Conservation (phyloP, 2,888 invertebrate species). For the Limnephilus marmoratus region DNA sequence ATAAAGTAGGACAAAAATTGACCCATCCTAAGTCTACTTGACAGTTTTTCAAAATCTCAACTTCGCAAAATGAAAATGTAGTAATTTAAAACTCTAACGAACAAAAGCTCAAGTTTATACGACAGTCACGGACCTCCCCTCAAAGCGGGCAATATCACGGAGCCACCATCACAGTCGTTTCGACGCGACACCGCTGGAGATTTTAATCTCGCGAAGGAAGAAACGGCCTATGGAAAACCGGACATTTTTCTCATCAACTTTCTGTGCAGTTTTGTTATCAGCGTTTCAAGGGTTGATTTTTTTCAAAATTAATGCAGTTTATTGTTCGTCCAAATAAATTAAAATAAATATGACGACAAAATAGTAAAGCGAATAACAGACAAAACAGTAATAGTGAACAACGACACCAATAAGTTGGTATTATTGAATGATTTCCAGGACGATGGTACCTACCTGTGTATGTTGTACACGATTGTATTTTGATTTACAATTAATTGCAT, state of each 20-base stretch:
- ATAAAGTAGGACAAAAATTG: background rate
- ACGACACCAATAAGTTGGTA: too few species aligned
- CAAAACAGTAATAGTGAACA: background rate
- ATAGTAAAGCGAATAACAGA: background rate
- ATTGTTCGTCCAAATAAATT: background rate
- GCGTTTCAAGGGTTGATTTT: background rate
- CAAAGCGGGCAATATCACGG: background rate
- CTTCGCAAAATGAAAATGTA: background rate
- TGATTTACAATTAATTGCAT: too few species aligned
- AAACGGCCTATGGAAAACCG: conserved; percentile 25
- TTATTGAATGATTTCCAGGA: too few species aligned
- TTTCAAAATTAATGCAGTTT: background rate
- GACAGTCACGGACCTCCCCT: conserved; percentile 27
- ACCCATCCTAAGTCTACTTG: background rate
- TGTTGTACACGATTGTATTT: too few species aligned
- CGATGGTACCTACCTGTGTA: too few species aligned
- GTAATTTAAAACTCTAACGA: background rate
- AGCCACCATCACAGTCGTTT: background rate
- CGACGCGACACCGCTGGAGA: background rate
- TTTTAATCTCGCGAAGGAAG: conserved; percentile 26
- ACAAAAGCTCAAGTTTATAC: conserved; percentile 24
- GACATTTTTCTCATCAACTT: background rate
- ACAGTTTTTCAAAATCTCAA: background rate
- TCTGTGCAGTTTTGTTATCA: background rate
- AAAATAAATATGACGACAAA: background rate